Percentiles rank a stretch among this genome's conserved stretches.
Evolutionary conservation across 2,113 vertebrate genomes (phyloP).

Genomic region (Vidua macroura): DNA sequence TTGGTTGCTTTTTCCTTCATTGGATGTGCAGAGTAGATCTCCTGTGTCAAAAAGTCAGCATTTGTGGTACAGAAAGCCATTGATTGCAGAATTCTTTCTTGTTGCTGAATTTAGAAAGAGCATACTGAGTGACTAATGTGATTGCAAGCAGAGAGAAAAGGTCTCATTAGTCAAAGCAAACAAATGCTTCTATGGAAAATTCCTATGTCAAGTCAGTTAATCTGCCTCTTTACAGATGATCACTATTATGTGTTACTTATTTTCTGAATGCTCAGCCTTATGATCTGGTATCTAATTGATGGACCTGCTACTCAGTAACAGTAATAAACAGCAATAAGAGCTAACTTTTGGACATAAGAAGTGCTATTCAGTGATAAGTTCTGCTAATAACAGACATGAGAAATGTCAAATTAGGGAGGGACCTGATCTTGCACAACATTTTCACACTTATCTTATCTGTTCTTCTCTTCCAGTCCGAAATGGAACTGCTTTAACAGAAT

Average conservation of each 20-base stretch:
- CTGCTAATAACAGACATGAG: background rate
- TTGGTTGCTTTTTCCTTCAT: background rate
- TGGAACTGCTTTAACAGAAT: background rate
- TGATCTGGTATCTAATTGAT: background rate
- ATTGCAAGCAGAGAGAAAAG: conserved; percentile 29
- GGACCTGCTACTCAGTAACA: background rate
- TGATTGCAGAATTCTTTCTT: conserved; percentile 6
- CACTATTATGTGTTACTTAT: background rate
- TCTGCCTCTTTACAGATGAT: background rate
- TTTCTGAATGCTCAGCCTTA: background rate
- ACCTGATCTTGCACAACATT: background rate
- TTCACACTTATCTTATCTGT: background rate
- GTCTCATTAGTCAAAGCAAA: conserved; percentile 39
- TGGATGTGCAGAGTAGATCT: background rate
- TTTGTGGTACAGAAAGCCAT: background rate
- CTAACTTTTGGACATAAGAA: background rate
- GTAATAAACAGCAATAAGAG: background rate
- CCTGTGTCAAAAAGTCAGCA: background rate
- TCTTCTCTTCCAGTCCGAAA: background rate
- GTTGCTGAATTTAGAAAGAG: conserved; percentile 41
- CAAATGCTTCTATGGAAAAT: conserved; percentile 26
- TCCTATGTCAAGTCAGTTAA: background rate
- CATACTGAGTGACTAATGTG: background rate
- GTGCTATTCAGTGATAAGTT: background rate
- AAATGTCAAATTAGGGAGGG: background rate